Percentiles rank a stretch among this genome's conserved stretches.
Evolutionary conservation across 2,888 invertebrate species (phyloP).

Genomic region (Drosophila subquinaria): DNA sequence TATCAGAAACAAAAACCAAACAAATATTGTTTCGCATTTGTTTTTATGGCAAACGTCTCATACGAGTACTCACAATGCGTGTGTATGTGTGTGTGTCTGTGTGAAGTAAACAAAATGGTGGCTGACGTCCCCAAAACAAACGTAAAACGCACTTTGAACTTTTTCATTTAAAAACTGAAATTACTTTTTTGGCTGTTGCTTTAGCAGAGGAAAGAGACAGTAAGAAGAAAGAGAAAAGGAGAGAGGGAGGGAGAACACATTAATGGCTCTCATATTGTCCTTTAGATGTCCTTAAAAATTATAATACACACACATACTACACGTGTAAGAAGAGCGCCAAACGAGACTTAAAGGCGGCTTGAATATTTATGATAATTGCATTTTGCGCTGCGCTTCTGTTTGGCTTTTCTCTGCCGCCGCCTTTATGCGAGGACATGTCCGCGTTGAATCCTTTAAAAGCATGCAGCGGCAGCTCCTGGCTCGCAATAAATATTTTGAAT

Average conservation of each 20-base stretch:
- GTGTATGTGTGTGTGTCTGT: constrained; percentile 25
- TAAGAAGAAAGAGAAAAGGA: background rate
- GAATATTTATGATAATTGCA: constrained; percentile 82
- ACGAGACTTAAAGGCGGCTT: constrained; percentile 47
- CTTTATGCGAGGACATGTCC: constrained; percentile 66
- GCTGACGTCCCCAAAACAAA: constrained; percentile 47
- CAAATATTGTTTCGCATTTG: constrained; percentile 74
- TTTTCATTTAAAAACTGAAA: constrained; percentile 80
- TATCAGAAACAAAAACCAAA: constrained; percentile 47
- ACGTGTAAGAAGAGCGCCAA: constrained; percentile 12
- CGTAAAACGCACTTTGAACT: constrained; percentile 79
- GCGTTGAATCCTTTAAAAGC: constrained; percentile 75
- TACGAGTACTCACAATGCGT: constrained; percentile 23
- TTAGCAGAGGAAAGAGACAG: background rate
- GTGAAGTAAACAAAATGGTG: constrained; percentile 24
- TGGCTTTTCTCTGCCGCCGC: constrained; percentile 34
- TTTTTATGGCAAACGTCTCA: constrained; percentile 69
- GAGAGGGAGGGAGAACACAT: constrained; percentile 25
- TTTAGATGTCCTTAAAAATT: constrained; percentile 73
- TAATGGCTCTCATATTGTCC: constrained; percentile 73
- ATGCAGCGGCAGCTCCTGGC: constrained; percentile 6
- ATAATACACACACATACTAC: constrained; percentile 48
- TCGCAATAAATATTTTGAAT: constrained; percentile 63
- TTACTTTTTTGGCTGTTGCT: constrained; percentile 69
- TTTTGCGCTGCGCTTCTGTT: constrained; percentile 69